Conservation (phyloP, 1,140 invertebrate genomes). For the Ostrea denselamellosa region DNA sequence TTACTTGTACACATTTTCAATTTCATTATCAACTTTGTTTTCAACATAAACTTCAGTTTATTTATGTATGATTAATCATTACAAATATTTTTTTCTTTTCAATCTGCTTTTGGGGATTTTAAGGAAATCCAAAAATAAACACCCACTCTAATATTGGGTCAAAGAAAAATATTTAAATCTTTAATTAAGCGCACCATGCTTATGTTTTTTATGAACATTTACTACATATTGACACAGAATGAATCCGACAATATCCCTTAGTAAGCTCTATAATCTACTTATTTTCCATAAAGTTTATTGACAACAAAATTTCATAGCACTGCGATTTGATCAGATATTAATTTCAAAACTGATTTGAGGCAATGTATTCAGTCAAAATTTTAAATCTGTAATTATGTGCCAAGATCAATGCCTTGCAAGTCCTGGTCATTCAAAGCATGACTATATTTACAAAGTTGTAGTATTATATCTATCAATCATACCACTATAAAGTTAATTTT, state of each 20-base stretch:
- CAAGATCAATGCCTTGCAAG: not conserved
- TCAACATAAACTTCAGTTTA: slow-evolving; percentile 6
- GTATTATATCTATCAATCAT: not conserved
- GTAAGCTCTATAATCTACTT: not conserved
- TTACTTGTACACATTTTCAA: not conserved
- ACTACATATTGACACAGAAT: not conserved
- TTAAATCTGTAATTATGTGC: not conserved
- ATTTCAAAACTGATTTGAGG: slow-evolving; percentile 25
- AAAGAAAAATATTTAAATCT: slow-evolving; percentile 31
- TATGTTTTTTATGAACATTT: not conserved
- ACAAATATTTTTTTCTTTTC: not conserved
- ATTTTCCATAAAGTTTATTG: slow-evolving; percentile 12
- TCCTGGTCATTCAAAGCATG: not conserved
- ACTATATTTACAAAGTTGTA: slow-evolving; percentile 2
- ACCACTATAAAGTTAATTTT: too few relatives aligned
- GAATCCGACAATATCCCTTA: not conserved
- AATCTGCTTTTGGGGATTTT: slow-evolving; percentile 26
- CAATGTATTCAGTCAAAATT: not conserved
- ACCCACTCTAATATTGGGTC: not conserved
- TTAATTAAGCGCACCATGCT: not conserved
- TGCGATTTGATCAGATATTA: slow-evolving; percentile 18
- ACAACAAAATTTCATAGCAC: not conserved
- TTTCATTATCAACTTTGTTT: not conserved
- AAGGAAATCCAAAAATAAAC: not conserved
- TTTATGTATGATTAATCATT: slow-evolving; percentile 8